Evolutionary conservation across 2,797 vertebrate genomes (phyloP).

Genomic region (Clarias laeviceps): DNA sequence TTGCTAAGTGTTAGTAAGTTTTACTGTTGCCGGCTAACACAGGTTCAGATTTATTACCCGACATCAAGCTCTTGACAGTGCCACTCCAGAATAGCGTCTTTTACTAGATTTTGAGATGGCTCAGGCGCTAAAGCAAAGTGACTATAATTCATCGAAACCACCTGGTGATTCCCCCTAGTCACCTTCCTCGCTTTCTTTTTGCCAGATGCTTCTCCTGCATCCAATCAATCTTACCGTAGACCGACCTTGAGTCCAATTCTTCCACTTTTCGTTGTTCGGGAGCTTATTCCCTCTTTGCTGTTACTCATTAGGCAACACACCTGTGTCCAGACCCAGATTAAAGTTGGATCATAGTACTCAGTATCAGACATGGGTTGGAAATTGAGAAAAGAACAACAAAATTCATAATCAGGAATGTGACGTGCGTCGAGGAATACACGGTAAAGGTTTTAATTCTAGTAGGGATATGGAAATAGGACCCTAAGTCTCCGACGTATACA

Average conservation of each 20-base stretch:
- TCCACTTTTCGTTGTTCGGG: conserved; percentile 56
- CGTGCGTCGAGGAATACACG: not conserved
- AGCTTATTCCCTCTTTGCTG: conserved; percentile 60
- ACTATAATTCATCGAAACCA: conserved; percentile 74
- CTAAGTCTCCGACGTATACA: not conserved
- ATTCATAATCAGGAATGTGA: not conserved
- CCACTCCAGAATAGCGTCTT: conserved; percentile 54
- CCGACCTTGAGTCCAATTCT: conserved; percentile 73
- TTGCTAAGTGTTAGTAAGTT: not conserved
- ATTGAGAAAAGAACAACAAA: not conserved
- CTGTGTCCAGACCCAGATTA: conserved; percentile 71
- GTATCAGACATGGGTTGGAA: conserved; percentile 17
- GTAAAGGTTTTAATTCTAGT: not conserved
- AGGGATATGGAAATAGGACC: not conserved
- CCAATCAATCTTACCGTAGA: conserved; percentile 74
- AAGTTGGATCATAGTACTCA: conserved; percentile 55
- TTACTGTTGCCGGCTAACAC: not conserved
- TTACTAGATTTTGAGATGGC: conserved; percentile 47
- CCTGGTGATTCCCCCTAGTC: conserved; percentile 77
- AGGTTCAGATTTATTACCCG: conserved; percentile 50
- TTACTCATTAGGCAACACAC: conserved; percentile 74
- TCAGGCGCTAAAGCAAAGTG: conserved; percentile 51
- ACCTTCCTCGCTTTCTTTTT: conserved; percentile 74
- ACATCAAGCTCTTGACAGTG: conserved; percentile 48
- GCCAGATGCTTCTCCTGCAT: conserved; percentile 76